Percentiles rank a stretch among this genome's conserved stretches.
These are phyloP conservation scores for Arvicola amphibius DNA, from an alignment of 2,797 vertebrate genomes.

Conservation along the genomic window DNA sequence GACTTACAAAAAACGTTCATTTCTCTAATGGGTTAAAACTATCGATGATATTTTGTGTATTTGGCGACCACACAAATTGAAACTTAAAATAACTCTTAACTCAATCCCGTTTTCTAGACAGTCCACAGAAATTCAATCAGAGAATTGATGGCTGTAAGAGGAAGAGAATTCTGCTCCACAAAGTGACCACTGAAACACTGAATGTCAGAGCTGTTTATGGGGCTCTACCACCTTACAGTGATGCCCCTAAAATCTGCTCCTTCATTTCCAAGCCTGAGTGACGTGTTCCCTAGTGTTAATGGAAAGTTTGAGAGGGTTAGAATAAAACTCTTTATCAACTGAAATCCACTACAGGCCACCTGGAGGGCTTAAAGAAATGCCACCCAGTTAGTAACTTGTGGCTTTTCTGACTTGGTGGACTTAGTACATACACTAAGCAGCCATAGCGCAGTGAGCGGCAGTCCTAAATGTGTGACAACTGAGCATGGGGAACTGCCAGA, in stretches of 20 bases:
- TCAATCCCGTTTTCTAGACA: neutral
- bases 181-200: neutral
- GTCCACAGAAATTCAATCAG: neutral
- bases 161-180: neutral
- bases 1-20: neutral
- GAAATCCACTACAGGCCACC: neutral
- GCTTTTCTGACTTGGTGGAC: neutral
- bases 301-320: neutral
- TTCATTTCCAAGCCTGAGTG: neutral
- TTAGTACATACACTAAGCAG: neutral
- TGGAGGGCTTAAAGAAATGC: neutral
- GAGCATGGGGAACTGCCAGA: neutral
- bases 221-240: neutral
- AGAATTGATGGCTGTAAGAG: neutral
- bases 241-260: neutral
- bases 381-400: neutral
- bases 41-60: slow-evolving; percentile 3
- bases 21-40: slow-evolving; percentile 12
- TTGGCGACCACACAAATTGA: neutral
- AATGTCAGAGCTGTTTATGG: neutral
- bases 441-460: neutral
- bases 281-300: neutral
- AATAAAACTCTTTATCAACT: neutral
- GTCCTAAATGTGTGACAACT: neutral
- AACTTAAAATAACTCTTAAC: slow-evolving; percentile 12